phyloP scores from a whole-genome alignment of 2,888 invertebrate species.

The Nemurella pictetii region DNA sequence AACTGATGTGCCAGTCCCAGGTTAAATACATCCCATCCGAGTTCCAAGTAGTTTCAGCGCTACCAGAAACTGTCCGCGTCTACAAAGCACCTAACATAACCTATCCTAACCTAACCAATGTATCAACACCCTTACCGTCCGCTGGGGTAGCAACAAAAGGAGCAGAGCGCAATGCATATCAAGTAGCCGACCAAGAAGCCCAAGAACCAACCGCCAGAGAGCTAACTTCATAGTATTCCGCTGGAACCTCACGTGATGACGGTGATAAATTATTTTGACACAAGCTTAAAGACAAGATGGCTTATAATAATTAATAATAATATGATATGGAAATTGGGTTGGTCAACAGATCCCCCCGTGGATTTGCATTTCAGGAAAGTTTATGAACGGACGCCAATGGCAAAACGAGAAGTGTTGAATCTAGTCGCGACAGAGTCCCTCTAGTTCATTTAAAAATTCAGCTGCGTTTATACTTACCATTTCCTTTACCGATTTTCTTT shows the following conservation, averaged over 20 bases:
- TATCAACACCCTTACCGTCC: slow-evolving; percentile 36
- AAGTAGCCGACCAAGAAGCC: slow-evolving; percentile 34
- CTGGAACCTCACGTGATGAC: background rate
- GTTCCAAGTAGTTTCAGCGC: too few relatives aligned
- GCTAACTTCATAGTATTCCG: background rate
- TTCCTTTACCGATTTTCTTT: background rate
- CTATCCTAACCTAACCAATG: slow-evolving; percentile 20
- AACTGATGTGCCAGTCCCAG: too few relatives aligned
- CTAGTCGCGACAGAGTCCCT: background rate
- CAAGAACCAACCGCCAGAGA: slow-evolving; percentile 7
- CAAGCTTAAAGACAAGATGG: background rate
- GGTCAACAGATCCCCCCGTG: background rate
- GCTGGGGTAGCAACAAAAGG: slow-evolving; percentile 32
- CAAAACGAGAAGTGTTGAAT: background rate
- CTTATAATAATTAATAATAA: background rate
- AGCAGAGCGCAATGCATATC: slow-evolving; percentile 35
- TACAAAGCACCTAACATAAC: background rate
- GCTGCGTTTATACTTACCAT: background rate
- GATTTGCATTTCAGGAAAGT: background rate
- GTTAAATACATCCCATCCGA: too few relatives aligned
- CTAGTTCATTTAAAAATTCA: background rate
- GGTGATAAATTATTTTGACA: slow-evolving; percentile 2
- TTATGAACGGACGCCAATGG: background rate
- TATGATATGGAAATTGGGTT: background rate
- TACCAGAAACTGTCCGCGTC: too few relatives aligned